These are phyloP conservation scores for Sigmodon hispidus DNA, from an alignment of 2,113 vertebrate species.

Conservation along the genomic window DNA sequence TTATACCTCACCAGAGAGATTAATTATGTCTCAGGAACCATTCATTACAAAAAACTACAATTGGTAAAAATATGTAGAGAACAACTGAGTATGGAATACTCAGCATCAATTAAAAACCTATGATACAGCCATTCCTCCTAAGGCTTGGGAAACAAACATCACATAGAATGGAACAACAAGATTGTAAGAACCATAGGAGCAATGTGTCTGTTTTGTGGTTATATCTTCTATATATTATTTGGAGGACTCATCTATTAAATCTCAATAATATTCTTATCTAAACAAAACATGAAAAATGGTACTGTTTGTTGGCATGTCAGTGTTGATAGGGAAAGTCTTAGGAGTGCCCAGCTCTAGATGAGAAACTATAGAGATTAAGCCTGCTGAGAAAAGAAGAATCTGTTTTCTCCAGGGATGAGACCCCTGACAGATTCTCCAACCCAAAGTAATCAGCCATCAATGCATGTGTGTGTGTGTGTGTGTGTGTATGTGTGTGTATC, in stretches of 20 bases:
- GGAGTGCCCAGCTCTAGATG: background rate
- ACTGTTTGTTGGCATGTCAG: background rate
- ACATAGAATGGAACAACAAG: background rate
- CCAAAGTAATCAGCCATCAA: background rate
- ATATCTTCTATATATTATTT: background rate
- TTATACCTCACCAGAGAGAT: background rate
- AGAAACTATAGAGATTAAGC: background rate
- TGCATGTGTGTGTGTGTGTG: too few species aligned
- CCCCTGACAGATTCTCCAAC: background rate
- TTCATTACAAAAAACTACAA: background rate
- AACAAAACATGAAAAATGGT: background rate
- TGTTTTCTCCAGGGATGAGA: background rate
- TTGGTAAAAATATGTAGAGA: background rate
- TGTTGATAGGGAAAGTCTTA: background rate
- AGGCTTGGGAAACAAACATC: background rate
- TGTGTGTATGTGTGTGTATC: too few species aligned
- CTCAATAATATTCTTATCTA: background rate
- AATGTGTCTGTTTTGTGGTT: background rate
- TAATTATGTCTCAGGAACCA: background rate
- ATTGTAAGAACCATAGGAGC: background rate
- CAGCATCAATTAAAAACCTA: background rate
- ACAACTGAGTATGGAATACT: background rate
- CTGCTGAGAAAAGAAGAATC: background rate
- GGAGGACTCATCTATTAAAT: background rate
- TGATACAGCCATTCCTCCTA: accelerated